Conservation (phyloP, 2,888 invertebrate genomes). For the Saturnia japonica region DNA sequence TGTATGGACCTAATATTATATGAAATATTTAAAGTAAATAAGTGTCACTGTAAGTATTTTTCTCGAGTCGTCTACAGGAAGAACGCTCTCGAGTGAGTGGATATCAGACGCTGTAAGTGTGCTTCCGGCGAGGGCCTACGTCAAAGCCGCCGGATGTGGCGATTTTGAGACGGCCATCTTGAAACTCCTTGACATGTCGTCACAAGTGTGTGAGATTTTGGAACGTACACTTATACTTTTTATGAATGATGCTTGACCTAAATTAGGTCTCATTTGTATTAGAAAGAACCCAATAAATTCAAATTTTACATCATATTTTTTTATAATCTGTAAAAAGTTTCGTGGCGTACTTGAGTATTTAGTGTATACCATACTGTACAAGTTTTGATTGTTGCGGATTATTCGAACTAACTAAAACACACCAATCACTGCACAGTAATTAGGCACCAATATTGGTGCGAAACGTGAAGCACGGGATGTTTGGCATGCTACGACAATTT, state of each 20-base stretch:
- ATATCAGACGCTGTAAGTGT: slow-evolving; percentile 38
- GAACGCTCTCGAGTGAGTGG: slow-evolving; percentile 23
- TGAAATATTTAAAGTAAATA: background rate
- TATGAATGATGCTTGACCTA: slow-evolving; percentile 9
- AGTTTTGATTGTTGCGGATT: background rate
- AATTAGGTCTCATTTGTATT: background rate
- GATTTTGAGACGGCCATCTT: slow-evolving; percentile 41
- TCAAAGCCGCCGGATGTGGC: slow-evolving; percentile 48
- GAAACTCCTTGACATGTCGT: slow-evolving; percentile 27
- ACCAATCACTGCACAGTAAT: no score
- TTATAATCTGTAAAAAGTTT: background rate
- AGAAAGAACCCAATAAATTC: background rate
- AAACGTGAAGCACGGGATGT: background rate
- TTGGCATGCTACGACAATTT: no score
- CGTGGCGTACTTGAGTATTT: no score
- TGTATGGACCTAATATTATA: no score
- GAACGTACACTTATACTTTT: background rate
- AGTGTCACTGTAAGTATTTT: background rate
- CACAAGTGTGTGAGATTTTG: slow-evolving; percentile 11
- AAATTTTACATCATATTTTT: background rate
- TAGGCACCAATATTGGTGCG: background rate
- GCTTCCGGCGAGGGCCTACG: slow-evolving; percentile 37
- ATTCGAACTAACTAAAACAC: background rate
- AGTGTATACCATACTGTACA: background rate
- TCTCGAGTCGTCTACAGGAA: slow-evolving; percentile 11